Evolutionary conservation across 2,797 vertebrate genomes (phyloP), one percentile per base, ranked within the genome.

Genomic region (Thunnus albacares): DNA sequence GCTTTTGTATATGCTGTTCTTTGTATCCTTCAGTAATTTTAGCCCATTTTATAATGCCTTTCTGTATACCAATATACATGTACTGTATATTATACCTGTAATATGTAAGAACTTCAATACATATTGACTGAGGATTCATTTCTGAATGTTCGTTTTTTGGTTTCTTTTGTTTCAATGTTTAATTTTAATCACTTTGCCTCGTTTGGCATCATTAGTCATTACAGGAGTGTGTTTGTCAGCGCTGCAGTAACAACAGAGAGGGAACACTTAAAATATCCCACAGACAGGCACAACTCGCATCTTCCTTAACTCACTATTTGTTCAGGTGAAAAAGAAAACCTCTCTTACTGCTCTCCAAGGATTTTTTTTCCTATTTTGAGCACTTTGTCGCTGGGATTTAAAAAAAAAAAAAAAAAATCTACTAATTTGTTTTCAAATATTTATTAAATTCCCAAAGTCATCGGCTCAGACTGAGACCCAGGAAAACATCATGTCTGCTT

Each of bases 1-100:
- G 87, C 89, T 93, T 87, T 88, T 94, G 85, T 93, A 90, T 57
- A 93, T 93, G 86, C 89, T 84, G 81, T 90, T 84, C 57, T 90
- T 90, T 90, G 87, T 87, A 91, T 87, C 62, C 52, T 88, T 81
- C 26, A 5, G 56, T 90, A 56, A 72, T 72, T 79, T 78, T 86
- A 85, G 45, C 67, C 41, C 38, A 38, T 92, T 90, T 93, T 90
- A 81, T 93, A 91, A 91, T 77, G 43, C 65, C 63, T 76, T 78
- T 82, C 83, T 89, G 73, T 90, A 84, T 6, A 83, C 80, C 77
- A 89, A 17, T 87, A 90, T 79, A 90, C 81, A 77, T 92, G 82
- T 90, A 72, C 79, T 94, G 86, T 92, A 79, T 89, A 85, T 93
- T 87, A 85, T 83, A 86, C 79, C 75, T 93, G 89, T 90, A 78